Base-by-base conservation (phyloP, 1,140 invertebrate genomes). In the Pseudomyrmex cubaensis region DNA sequence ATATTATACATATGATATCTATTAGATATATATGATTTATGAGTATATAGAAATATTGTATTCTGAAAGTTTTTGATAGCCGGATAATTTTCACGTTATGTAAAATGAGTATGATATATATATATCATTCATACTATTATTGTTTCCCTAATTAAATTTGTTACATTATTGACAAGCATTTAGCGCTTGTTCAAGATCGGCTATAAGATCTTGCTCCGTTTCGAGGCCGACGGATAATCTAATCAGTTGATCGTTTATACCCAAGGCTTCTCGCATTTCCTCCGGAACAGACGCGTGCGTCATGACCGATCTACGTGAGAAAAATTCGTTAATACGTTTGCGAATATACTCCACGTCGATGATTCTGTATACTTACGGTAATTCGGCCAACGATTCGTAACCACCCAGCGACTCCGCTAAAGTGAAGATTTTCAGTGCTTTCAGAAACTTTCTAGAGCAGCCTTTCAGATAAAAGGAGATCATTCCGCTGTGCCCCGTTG, bases 371-470 rank as follows among this genome's bases (percentile, higher is more conserved):
- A 97, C 97, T 96, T 95, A 97, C 97, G 98, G 97, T 84, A 97
- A 93, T 94, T 97, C 97, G 2, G 96, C 97, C 54, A 99, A 95
- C 93, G 98, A 99, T 93, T 99, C 99, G 92, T 97, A 99, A 70
- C 98, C 98, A 67, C 99, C 99, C 50, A 99, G 95, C 94, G 98
- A 99, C 94, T 99, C 98, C 12, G 99, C 99, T n/a, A 99, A 93
- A 1, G 96, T 97, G 91, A 99, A 98, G 7, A 98, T 72, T 95
- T 98, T 97, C 1, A 99, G 93, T 8, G 96, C 93, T 88, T 96
- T 95, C 13, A 99, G 94, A 90, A 99, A 99, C 72, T 95, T 97
- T 64, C 94, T 94, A 0, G 98, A 96, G 90, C 98, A 96, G 5
- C 98, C 98, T 90, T 97, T 97, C 2, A 99, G 94, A 89, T 97